These are phyloP conservation scores for Accipiter cooperii DNA, from an alignment of 2,113 vertebrate genomes.

Conservation along the genomic window DNA sequence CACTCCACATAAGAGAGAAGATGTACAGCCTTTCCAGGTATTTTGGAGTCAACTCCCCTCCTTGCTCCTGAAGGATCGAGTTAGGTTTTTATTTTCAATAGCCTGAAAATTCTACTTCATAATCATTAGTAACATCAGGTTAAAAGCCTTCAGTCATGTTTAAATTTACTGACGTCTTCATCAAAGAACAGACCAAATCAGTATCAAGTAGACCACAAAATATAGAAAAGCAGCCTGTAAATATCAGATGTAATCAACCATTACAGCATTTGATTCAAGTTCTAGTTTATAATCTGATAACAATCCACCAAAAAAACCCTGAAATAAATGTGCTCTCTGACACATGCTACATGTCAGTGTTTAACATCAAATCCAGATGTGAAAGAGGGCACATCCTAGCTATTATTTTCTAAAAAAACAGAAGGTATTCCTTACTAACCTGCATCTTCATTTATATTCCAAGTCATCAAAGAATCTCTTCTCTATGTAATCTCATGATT, in stretches of 20 bases:
- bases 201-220: background rate
- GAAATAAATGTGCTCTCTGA: background rate
- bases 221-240: background rate
- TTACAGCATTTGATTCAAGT: background rate
- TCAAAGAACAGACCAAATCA: background rate
- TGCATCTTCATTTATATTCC: background rate
- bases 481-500: background rate
- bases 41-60: constrained; percentile 73
- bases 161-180: background rate
- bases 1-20: constrained; percentile 94
- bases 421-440: background rate
- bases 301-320: background rate
- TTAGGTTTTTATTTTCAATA: background rate
- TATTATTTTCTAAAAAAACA: background rate
- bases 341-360: background rate
- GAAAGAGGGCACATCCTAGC: background rate
- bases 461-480: background rate
- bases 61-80: constrained; percentile 78
- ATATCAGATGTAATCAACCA: background rate
- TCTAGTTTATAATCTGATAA: background rate
- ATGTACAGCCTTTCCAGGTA: constrained; percentile 87
- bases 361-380: background rate
- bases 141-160: background rate
- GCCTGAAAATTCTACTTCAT: background rate
- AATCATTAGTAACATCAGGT: background rate